Percentiles rank a stretch among this genome's conserved stretches.
These are phyloP conservation scores for Dermochelys coriacea DNA, from an alignment of 2,797 vertebrate genomes.

Conservation along the genomic window DNA sequence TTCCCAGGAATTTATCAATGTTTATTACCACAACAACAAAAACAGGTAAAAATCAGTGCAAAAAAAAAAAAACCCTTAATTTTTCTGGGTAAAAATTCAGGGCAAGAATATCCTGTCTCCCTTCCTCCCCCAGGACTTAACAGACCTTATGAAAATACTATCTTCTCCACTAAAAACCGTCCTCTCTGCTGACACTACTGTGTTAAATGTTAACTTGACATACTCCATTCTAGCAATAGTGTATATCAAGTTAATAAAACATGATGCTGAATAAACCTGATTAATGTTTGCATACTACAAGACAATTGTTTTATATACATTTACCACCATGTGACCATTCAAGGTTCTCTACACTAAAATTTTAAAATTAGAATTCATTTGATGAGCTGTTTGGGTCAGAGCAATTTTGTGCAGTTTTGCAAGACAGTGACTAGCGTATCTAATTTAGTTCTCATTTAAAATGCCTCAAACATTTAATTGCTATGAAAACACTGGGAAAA, in stretches of 20 bases:
- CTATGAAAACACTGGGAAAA: not conserved
- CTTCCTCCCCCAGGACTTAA: not conserved
- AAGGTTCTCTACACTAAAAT: not conserved
- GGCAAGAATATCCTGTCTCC: not conserved
- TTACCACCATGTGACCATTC: not conserved
- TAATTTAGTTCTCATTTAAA: not conserved
- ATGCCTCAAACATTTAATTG: not conserved
- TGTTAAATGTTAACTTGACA: not conserved
- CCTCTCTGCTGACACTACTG: not conserved
- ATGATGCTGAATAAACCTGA: not conserved
- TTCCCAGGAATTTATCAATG: too few species aligned
- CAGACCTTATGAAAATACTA: not conserved
- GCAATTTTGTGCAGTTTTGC: not conserved
- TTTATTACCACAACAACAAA: too few species aligned
- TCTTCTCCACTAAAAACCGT: not conserved
- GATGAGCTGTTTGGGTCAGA: slow-evolving; percentile 34
- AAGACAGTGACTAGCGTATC: not conserved
- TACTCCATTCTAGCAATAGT: not conserved
- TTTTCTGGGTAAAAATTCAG: not conserved
- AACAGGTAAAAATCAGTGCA: too few species aligned
- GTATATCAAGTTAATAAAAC: not conserved
- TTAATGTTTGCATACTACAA: not conserved
- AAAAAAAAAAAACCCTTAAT: too few species aligned
- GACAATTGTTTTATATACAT: not conserved
- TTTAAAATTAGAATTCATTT: not conserved